Percentiles rank a stretch among this genome's conserved stretches.
These are phyloP conservation scores for Myzus persicae DNA, from an alignment of 1,140 invertebrate genomes.

Conservation along the genomic window DNA sequence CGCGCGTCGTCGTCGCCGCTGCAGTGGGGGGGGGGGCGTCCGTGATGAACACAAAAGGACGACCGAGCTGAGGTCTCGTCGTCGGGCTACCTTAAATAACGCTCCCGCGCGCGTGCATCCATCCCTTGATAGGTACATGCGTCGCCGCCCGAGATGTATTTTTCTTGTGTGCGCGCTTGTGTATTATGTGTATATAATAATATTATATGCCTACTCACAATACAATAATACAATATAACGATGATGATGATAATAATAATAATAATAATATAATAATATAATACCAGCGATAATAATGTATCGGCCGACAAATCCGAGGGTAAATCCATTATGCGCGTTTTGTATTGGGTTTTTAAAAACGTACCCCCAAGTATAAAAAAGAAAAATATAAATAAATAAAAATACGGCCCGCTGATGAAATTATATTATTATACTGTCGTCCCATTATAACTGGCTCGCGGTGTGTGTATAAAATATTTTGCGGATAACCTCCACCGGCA, in stretches of 20 bases:
- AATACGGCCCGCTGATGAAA: constrained; percentile 33
- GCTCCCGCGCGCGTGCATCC: neutral
- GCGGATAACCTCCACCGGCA: constrained; percentile 42
- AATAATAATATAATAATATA: constrained; percentile 34
- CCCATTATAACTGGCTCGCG: constrained; percentile 13
- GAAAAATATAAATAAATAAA: constrained; percentile 24
- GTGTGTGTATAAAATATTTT: constrained; percentile 55
- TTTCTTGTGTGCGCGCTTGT: neutral
- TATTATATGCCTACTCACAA: constrained; percentile 4
- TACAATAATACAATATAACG: constrained; percentile 8
- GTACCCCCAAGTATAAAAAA: constrained; percentile 1
- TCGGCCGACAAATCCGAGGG: constrained; percentile 18
- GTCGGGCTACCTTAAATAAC: constrained; percentile 32
- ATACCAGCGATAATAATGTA: constrained; percentile 27
- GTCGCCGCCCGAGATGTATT: neutral
- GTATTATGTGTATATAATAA: neutral
- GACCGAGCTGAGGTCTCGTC: neutral
- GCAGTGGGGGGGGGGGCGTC: neutral
- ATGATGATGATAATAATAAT: neutral
- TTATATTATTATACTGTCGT: constrained; percentile 36
- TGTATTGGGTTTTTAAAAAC: neutral
- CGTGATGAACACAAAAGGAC: constrained; percentile 43
- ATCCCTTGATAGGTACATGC: neutral
- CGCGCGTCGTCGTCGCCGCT: too few relatives aligned
- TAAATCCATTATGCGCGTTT: constrained; percentile 39